Evolutionary conservation across 2,797 vertebrate genomes (phyloP), one percentile per base, ranked within the genome.

Genomic region (Hephaestus fuliginosus): DNA sequence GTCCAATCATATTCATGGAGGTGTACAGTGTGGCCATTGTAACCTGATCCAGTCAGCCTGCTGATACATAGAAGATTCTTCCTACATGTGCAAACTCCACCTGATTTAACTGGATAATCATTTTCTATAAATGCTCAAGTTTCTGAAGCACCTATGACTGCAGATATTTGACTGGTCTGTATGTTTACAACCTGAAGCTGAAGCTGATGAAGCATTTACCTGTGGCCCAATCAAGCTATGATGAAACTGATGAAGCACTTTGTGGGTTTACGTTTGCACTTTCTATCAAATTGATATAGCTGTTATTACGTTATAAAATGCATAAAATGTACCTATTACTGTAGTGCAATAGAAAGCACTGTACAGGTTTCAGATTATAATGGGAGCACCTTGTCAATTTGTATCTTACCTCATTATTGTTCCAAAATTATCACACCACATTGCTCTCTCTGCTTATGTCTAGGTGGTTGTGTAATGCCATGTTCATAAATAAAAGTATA

Each of bases 361-460:
- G 8, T 30, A 20, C 18, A 60, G 22, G 39, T 39, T n/a, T 44
- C 15, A 55, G 36, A 30, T 44, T 64, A 39, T 61, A 60, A 48
- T 33, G 39, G 51, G 28, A 74, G 30, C 30, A 30, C 20, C 20
- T 14, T 46, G 52, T 52, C 51, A 66, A 58, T 79, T 70, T 77
- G 30, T 43, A 57, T 71, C n/a, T 43, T 12, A 48, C 12, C 13
- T 74, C 61, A 68, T 80, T 76, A 68, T 14, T 63, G 4, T 63
- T 76, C 51, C 46, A 36, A 52, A 55, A 57, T 28, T 30, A 28
- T 56, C 44, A 30, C 2, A 43, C 0, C 7, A 33, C 20, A 11
- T 48, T 18, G 13, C 28, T 28, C 61, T 48, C 12, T 20, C 55
- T 69, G 22, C 44, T 57, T 20, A 20, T 60, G 41, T 33, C 64